Evolutionary conservation across 2,888 invertebrate species (phyloP), one percentile per base, ranked within the genome.

Genomic region (Altica lythri): DNA sequence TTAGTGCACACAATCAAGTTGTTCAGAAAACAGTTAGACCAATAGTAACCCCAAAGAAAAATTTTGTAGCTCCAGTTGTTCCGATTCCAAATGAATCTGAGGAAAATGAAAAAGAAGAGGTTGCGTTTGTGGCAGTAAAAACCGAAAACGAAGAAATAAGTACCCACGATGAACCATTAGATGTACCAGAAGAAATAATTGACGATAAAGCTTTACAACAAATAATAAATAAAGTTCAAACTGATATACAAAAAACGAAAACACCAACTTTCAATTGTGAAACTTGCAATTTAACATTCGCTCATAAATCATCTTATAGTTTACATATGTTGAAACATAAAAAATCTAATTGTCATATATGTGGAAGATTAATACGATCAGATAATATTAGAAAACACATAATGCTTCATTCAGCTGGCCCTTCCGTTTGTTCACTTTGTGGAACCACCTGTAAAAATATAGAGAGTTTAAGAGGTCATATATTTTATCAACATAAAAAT

Each of bases 381-480:
- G 65, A 65, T 44, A 70, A 71, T 37, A 62, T 69, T 19, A 68
- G 61, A 27, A 66, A 64, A 38, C 71, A 71, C 51, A 48, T 71
- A 14, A 60, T 65, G 49, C 55, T 63, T 13, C 71, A 71, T 48
- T 63, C 60, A 9, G 61, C 66, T n/a, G 59, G 62, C 4, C 68
- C 67, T 3, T 61, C 64, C 43, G 52, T 63, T 2, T 71, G 71
- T 51, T 63, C 71, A 44, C 46, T 71, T 18, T 73, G 73, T 47
- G 72, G 72, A 6, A 66, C 64, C 14, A 63, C 66, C 17, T 69
- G 67, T 29, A 72, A 73, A 61, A 73, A 72, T 57, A 60, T 65
- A 6, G 69, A 70, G 45, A 71, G 72, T 59, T 58, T 73, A 43
- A 57, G 69, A 13, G 70, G 70, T 6, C 73, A 73, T 56, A 69